These are phyloP conservation scores for Anastatus disparis DNA, from an alignment of 1,140 invertebrate species.

Conservation along the genomic window DNA sequence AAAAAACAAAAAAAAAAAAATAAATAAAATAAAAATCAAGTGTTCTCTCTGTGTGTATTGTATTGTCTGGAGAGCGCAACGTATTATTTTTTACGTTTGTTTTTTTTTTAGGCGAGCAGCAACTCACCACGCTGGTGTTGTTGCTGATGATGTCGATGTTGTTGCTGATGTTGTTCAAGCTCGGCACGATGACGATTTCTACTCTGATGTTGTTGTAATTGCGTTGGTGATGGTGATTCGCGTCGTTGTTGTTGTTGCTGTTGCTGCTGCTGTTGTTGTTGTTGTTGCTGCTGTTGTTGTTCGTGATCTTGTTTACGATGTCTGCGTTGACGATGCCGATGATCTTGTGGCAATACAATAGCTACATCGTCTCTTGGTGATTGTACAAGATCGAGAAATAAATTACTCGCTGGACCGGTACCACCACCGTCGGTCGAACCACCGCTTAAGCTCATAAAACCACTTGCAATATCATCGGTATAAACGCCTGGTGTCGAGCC, in stretches of 20 bases:
- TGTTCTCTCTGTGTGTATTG: too few relatives aligned
- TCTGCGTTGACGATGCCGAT: conserved; percentile 3
- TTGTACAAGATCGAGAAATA: conserved; percentile 12
- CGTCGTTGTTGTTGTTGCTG: neutral
- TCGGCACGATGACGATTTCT: conserved; percentile 40
- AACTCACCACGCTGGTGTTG: conserved; percentile 73
- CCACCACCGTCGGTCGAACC: neutral
- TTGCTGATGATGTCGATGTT: conserved; percentile 63
- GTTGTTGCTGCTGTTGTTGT: neutral
- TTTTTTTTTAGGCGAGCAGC: conserved; percentile 64
- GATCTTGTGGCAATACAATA: neutral
- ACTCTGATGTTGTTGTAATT: conserved; percentile 45
- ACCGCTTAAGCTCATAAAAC: neutral
- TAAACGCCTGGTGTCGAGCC: conserved; percentile 5
- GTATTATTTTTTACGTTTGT: too few relatives aligned
- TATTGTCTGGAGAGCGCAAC: too few relatives aligned
- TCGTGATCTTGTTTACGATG: neutral
- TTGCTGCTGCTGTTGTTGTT: neutral
- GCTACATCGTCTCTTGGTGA: neutral
- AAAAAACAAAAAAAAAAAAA: too few relatives aligned
- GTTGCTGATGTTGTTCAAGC: conserved; percentile 39
- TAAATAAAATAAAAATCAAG: too few relatives aligned
- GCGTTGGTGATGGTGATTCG: conserved; percentile 51
- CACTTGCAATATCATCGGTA: neutral
- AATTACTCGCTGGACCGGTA: neutral